phyloP scores from a whole-genome alignment of 2,888 invertebrate species.

The Podabrus alpinus region DNA sequence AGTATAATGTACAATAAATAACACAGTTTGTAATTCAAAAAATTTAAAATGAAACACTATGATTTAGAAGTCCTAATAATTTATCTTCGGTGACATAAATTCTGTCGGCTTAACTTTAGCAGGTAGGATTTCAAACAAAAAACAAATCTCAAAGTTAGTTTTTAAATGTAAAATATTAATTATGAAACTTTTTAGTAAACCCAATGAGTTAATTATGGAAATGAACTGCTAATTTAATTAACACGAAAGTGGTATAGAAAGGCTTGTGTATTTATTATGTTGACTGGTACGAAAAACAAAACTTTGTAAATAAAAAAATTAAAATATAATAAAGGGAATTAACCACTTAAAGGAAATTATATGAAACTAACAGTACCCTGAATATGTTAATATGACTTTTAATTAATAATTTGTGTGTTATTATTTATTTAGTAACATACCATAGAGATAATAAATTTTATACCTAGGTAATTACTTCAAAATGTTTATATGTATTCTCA shows the following conservation, averaged over 20 bases:
- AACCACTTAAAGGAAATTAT: not conserved
- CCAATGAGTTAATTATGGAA: not conserved
- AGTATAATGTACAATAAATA: too few relatives aligned
- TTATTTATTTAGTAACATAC: too few relatives aligned
- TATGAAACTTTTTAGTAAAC: not conserved
- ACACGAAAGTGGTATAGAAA: not conserved
- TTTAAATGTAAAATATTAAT: not conserved
- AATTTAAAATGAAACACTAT: not conserved
- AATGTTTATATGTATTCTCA: too few relatives aligned
- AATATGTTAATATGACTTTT: not conserved
- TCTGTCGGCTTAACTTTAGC: not conserved
- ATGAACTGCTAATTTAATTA: not conserved
- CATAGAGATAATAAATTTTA: too few relatives aligned
- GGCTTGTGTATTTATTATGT: too few relatives aligned
- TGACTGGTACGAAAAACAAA: not conserved
- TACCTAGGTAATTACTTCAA: too few relatives aligned
- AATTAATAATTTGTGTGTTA: not conserved
- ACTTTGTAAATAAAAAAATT: not conserved
- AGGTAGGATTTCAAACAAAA: not conserved
- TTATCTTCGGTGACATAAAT: not conserved
- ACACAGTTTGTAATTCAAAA: not conserved
- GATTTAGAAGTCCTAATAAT: not conserved
- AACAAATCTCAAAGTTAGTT: not conserved
- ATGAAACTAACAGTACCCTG: not conserved
- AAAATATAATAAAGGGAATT: not conserved